These are phyloP conservation scores for Platichthys stellatus DNA, from an alignment of 2,113 vertebrate genomes.

Conservation along the genomic window DNA sequence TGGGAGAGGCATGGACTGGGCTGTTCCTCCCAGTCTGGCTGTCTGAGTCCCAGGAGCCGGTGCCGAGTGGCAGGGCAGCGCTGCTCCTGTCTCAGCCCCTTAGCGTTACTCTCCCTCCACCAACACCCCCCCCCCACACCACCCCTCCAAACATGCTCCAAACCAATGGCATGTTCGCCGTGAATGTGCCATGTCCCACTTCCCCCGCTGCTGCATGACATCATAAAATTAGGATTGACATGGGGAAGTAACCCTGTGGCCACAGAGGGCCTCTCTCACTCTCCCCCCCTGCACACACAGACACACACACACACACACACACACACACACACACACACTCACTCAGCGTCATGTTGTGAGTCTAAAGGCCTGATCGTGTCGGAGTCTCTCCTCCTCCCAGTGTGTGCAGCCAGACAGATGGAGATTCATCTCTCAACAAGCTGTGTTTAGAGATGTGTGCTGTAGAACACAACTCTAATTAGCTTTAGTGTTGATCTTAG, in stretches of 20 bases:
- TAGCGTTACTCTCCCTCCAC: conserved; percentile 41
- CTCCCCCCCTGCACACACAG: not conserved
- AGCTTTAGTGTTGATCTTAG: conserved; percentile 78
- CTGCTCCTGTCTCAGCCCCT: conserved; percentile 62
- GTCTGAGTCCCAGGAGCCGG: conserved; percentile 45
- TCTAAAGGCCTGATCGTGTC: conserved; percentile 56
- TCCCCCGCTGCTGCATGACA: conserved; percentile 53
- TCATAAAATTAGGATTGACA: conserved; percentile 64
- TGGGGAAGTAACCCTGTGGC: conserved; percentile 51
- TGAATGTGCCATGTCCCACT: conserved; percentile 61
- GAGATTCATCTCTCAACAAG: conserved; percentile 75
- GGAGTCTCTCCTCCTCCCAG: conserved; percentile 62
- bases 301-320: not conserved
- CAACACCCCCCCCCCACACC: not conserved
- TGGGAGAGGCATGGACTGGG: not conserved
- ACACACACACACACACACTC: conserved; percentile 1
- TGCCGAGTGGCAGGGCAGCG: conserved; percentile 52
- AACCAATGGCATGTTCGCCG: conserved; percentile 49
- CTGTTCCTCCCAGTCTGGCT: conserved; percentile 26
- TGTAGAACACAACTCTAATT: conserved; percentile 76
- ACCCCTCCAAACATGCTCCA: conserved; percentile 33
- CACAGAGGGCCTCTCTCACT: conserved; percentile 34
- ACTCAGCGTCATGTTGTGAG: conserved; percentile 3
- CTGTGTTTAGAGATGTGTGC: conserved; percentile 77
- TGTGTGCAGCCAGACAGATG: conserved; percentile 75